Evolutionary conservation across 2,888 invertebrate genomes (phyloP), one percentile per base, ranked within the genome.

Genomic region (Ischnus inquisitorius): DNA sequence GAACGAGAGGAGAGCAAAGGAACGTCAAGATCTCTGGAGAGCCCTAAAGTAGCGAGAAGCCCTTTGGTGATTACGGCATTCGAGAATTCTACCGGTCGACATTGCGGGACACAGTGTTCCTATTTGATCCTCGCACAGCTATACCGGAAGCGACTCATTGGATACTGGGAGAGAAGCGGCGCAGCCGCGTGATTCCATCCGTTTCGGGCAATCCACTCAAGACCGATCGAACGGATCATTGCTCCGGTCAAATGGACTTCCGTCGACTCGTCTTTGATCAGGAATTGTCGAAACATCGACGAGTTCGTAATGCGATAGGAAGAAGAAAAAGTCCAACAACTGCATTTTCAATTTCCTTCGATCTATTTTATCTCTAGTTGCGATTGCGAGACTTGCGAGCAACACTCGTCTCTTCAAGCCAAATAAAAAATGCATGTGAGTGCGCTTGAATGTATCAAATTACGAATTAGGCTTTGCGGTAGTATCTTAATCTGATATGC

Each of bases 1-100:
- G 19, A 48, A 75, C 25, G 75, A 75, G 34, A 39, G 51, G 48
- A 51, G 57, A 8, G 62, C 39, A 19, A 60, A 34, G 16, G 16
- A 25, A 67, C 34, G 54, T 41, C 19, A 51, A 62, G 34, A 69
- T 68, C 54, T 51, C 12, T 46, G 25, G 68, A 22, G 62, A 43
- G 68, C 16, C 28, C 19, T 19, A 54, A 34, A 76, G 78, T 78
- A 79, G 72, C 62, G 69, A 79, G 64, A 75, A 64, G 79, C 75
- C 74, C 69, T 65, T 83, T 39, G 25, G 75, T 83, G 48, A 83
- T 83, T 71, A 79, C 64, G 79, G 62, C 78, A 41, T 48, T 60
- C 77, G 3, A 14, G 25, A 14, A 8, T 25, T 12, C 25, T 25
- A 41, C 16, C 62, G 57, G 71, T 71, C 39, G 39, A 14, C 57